phyloP scores from a whole-genome alignment of 2,113 vertebrate species.

The Sporophila hypoxantha region DNA sequence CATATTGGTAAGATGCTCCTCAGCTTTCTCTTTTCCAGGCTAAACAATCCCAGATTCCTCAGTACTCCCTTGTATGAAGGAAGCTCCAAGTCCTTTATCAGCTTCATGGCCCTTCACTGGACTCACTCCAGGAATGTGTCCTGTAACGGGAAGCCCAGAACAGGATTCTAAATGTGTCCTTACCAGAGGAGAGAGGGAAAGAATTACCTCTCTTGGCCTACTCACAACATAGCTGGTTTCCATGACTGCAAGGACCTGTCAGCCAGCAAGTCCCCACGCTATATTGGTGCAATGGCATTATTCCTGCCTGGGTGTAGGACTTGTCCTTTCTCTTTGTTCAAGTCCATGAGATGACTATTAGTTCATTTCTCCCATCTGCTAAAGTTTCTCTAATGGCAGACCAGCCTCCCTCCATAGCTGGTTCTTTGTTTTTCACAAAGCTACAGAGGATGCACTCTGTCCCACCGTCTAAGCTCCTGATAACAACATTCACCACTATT shows the following conservation, averaged over 20 bases:
- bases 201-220: neutral
- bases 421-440: neutral
- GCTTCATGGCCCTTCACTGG: neutral
- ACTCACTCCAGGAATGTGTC: neutral
- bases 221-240: neutral
- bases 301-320: rapidly evolving
- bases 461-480: neutral
- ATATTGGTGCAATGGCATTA: rapidly evolving
- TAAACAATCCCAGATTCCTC: neutral
- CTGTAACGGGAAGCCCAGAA: neutral
- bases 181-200: neutral
- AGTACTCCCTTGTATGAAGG: neutral
- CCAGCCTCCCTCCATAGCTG: neutral
- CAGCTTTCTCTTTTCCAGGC: neutral
- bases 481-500: neutral
- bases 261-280: neutral
- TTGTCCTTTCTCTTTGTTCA: neutral
- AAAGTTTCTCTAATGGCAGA: neutral
- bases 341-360: neutral
- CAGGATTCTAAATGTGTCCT: neutral
- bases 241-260: neutral
- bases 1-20: neutral
- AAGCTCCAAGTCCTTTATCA: neutral
- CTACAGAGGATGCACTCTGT: neutral
- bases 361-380: neutral